Conservation (phyloP, 2,888 invertebrate genomes). For the Parelbella ahira region DNA sequence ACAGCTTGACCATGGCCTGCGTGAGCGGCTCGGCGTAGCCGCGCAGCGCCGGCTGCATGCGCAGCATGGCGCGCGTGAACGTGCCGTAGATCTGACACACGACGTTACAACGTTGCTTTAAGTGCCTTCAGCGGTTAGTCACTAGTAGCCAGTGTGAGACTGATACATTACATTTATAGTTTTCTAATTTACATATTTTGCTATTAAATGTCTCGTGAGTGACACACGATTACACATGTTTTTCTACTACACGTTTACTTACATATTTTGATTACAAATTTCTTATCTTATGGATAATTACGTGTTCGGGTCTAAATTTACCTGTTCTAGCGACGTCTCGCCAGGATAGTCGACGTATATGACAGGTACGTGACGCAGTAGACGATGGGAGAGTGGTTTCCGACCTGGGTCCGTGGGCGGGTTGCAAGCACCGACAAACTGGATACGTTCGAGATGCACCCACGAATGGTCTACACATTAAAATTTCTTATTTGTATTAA, state of each 20-base stretch:
- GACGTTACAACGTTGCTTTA: background rate
- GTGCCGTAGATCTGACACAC: slow-evolving; percentile 95
- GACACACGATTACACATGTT: too few relatives aligned
- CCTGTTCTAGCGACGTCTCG: slow-evolving; percentile 96
- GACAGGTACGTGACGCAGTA: slow-evolving; percentile 97
- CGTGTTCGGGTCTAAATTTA: too few relatives aligned
- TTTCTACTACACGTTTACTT: too few relatives aligned
- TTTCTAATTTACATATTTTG: too few relatives aligned
- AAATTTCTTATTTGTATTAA: too few relatives aligned
- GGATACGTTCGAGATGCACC: slow-evolving; percentile 98
- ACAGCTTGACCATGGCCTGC: slow-evolving; percentile 99
- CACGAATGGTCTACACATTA: slow-evolving; percentile 95
- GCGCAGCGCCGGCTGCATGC: slow-evolving; percentile 94
- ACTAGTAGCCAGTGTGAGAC: too few relatives aligned
- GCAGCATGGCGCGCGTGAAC: slow-evolving; percentile 98
- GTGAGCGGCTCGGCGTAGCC: slow-evolving; percentile 98
- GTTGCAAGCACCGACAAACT: slow-evolving; percentile 99
- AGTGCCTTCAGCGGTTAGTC: too few relatives aligned
- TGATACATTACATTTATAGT: too few relatives aligned
- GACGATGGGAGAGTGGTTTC: slow-evolving; percentile 94
- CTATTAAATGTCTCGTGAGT: too few relatives aligned
- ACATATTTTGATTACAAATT: too few relatives aligned
- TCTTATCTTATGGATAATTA: too few relatives aligned
- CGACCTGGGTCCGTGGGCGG: slow-evolving; percentile 99
- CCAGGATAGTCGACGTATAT: slow-evolving; percentile 99